Evolutionary conservation across 1,140 invertebrate species (phyloP).

Genomic region (Anagrus nilaparvatae): DNA sequence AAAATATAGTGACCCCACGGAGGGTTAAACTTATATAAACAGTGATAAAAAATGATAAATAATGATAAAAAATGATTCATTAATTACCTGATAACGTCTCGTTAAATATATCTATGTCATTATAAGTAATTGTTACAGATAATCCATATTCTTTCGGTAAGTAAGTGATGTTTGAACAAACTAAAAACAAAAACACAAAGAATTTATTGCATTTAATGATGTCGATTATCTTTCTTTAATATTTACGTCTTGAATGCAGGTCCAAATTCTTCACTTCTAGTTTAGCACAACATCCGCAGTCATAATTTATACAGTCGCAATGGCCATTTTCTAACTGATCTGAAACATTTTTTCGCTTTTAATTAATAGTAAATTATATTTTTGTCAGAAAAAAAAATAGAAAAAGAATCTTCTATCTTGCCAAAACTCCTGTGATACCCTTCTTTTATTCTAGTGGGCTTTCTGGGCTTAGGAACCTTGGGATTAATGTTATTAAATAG

Average conservation of each 20-base stretch:
- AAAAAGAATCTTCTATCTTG: too few species aligned
- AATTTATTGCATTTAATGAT: neutral
- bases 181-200: conserved; percentile 20
- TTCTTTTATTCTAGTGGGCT: too few species aligned
- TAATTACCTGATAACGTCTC: conserved; percentile 30
- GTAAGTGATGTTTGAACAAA: conserved; percentile 28
- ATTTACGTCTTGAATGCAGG: conserved; percentile 16
- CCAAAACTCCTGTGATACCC: too few species aligned
- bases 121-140: conserved; percentile 28
- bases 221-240: conserved; percentile 2
- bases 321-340: too few species aligned
- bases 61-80: neutral
- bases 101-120: conserved; percentile 24
- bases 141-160: conserved; percentile 29
- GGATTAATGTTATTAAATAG: too few species aligned
- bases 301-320: conserved; percentile 17
- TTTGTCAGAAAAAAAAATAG: too few species aligned
- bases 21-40: too few species aligned
- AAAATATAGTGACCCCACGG: too few species aligned
- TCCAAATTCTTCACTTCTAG: neutral
- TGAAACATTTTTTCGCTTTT: too few species aligned
- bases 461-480: too few species aligned
- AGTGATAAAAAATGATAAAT: conserved; percentile 12
- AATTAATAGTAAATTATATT: too few species aligned
- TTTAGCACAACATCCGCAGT: conserved; percentile 19